phyloP scores from a whole-genome alignment of 2,113 vertebrate species.

The Dromiciops gliroides region DNA sequence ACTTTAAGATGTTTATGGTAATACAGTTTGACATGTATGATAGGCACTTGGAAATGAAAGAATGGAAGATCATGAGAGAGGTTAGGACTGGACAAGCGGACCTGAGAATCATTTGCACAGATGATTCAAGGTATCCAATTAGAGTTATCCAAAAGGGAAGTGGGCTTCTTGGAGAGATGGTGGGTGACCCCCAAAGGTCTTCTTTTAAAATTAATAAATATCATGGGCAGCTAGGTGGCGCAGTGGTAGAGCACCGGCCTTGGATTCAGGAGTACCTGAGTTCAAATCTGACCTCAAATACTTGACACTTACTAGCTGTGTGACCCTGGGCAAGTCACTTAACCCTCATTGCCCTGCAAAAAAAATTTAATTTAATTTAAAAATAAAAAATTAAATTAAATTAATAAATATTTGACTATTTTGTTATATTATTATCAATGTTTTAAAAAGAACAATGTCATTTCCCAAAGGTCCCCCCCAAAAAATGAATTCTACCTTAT shows the following conservation, averaged over 20 bases:
- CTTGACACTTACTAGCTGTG: too few relatives aligned
- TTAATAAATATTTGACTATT: neutral
- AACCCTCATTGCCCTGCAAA: too few relatives aligned
- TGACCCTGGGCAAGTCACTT: too few relatives aligned
- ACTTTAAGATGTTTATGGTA: neutral
- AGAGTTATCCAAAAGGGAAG: neutral
- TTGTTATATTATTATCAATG: neutral
- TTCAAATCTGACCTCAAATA: too few relatives aligned
- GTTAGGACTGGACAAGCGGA: neutral
- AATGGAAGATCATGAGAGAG: neutral
- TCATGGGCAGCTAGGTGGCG: too few relatives aligned
- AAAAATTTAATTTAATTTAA: too few relatives aligned
- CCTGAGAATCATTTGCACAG: neutral
- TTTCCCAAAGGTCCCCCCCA: neutral
- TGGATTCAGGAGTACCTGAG: too few relatives aligned
- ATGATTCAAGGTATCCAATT: neutral
- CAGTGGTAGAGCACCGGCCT: too few relatives aligned
- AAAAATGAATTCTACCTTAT: neutral
- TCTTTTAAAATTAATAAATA: too few relatives aligned
- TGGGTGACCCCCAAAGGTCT: neutral
- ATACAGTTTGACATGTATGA: neutral
- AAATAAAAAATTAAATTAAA: too few relatives aligned
- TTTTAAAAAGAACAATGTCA: neutral
- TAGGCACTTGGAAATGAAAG: neutral
- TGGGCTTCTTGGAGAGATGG: neutral